Base-by-base conservation (phyloP, 92 coral and sea anemone genomes). In the Scolanthus callimorphus region DNA sequence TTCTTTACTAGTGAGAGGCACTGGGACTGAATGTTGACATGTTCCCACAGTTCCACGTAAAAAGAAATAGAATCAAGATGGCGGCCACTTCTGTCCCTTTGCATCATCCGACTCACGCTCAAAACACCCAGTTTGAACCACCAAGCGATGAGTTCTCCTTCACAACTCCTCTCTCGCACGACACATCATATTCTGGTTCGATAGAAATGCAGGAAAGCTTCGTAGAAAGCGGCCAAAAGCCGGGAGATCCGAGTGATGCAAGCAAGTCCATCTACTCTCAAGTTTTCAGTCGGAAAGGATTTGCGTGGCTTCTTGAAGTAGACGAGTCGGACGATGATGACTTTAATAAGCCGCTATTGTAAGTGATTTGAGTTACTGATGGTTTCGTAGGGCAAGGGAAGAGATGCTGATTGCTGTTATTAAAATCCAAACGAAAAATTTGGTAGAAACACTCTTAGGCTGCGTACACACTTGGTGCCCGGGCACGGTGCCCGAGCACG, bases 11-110 rank as follows among this genome's bases (percentile, higher is more conserved):
- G n/a, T n/a, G n/a, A n/a, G 43, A 34, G 15, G 15, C 43, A 25
- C 61, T 53, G 67, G 28, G 78, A 13, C n/a, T 61, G 1, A 60
- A 55, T 50, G 59, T 59, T 57, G 59, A 29, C 30, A 22, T 39
- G 37, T n/a, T n/a, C n/a, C n/a, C n/a, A n/a, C n/a, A n/a, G n/a
- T n/a, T n/a, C n/a, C n/a, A n/a, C n/a, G n/a, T n/a, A n/a, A n/a
- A n/a, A n/a, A n/a, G 34, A 34, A 34, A 34, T 6, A 34, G 15
- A 64, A 49, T 53, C 84, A 91, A 83, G 60, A 91, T 87, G 96
- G 96, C 96, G 62, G 90, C 96, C 50, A 84, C 95, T 60, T 94
- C 99, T 27, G 94, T 94, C 45, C 96, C 99, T 68, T 77, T 94
- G 31, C 87, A 84, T 78, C 77, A 89, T 20, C 90, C 91, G 17